Conservation (phyloP, 2,797 vertebrate species). For the Coluber constrictor region DNA sequence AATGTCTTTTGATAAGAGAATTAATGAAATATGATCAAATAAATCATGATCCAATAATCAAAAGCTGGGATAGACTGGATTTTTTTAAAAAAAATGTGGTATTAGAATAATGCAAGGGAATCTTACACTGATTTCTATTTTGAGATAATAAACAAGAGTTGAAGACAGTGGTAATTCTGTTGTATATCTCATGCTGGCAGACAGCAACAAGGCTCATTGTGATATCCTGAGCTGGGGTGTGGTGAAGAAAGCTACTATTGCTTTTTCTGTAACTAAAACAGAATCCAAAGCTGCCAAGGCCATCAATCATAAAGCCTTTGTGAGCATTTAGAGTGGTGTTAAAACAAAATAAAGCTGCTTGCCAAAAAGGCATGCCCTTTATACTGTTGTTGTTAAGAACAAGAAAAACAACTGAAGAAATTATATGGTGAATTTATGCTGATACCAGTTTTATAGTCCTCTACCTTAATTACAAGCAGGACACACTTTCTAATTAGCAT, state of each 20-base stretch:
- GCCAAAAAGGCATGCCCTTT: conserved; percentile 25
- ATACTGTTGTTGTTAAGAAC: conserved; percentile 17
- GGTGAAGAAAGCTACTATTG: neutral
- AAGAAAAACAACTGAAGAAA: conserved; percentile 29
- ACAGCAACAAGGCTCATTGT: conserved; percentile 21
- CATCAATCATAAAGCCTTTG: conserved; percentile 24
- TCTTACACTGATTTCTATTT: neutral
- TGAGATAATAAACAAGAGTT: neutral
- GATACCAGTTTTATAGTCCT: neutral
- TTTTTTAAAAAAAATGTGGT: neutral
- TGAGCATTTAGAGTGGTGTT: neutral
- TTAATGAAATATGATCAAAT: neutral
- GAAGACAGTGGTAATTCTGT: neutral
- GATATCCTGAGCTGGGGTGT: conserved; percentile 26
- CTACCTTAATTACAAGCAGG: conserved; percentile 12
- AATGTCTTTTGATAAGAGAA: neutral
- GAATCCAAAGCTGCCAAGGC: neutral
- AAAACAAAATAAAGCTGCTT: conserved; percentile 28
- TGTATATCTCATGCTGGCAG: neutral
- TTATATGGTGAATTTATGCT: conserved; percentile 20
- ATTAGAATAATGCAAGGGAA: neutral
- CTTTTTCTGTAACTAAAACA: conserved; percentile 12
- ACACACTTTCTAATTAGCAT: conserved; percentile 6
- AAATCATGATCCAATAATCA: neutral
- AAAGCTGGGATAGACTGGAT: neutral